Evolutionary conservation across 1,140 invertebrate species (phyloP).

Genomic region (Ips nitidus): DNA sequence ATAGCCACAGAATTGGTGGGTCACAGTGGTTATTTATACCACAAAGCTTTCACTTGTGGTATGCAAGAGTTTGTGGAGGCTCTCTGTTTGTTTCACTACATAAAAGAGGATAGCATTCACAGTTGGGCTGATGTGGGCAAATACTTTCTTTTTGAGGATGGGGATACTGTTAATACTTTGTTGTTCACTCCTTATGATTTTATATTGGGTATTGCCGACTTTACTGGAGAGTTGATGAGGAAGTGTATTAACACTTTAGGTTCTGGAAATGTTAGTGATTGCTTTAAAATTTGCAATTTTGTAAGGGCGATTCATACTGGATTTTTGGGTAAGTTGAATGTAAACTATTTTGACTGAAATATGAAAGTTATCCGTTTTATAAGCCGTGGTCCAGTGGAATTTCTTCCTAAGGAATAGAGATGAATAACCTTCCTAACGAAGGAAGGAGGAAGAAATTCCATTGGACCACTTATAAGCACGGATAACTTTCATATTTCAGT

Average conservation of each 20-base stretch:
- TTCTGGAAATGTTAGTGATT: constrained; percentile 73
- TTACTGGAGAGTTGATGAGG: constrained; percentile 89
- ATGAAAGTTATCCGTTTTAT: not conserved
- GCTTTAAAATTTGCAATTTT: constrained; percentile 71
- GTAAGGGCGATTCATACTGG: constrained; percentile 73
- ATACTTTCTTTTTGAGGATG: constrained; percentile 50
- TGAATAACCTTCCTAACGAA: no score
- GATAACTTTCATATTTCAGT: no score
- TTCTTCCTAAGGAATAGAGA: no score
- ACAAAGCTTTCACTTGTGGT: constrained; percentile 73
- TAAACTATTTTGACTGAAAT: no score
- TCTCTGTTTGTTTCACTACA: constrained; percentile 71
- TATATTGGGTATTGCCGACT: constrained; percentile 82
- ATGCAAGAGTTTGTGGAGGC: constrained; percentile 90
- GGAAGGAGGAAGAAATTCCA: no score
- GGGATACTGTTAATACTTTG: constrained; percentile 37
- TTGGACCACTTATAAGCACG: no score
- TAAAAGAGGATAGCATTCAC: constrained; percentile 54
- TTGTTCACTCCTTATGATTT: constrained; percentile 67
- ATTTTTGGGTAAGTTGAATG: constrained; percentile 59
- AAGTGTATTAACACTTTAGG: constrained; percentile 82
- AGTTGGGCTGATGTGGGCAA: constrained; percentile 56
- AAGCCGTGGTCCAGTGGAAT: no score
- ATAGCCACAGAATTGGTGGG: constrained; percentile 73
- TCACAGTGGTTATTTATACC: constrained; percentile 73